Evolutionary conservation across 2,888 invertebrate species (phyloP), one percentile per base, ranked within the genome.

Genomic region (Papilio demoleus): DNA sequence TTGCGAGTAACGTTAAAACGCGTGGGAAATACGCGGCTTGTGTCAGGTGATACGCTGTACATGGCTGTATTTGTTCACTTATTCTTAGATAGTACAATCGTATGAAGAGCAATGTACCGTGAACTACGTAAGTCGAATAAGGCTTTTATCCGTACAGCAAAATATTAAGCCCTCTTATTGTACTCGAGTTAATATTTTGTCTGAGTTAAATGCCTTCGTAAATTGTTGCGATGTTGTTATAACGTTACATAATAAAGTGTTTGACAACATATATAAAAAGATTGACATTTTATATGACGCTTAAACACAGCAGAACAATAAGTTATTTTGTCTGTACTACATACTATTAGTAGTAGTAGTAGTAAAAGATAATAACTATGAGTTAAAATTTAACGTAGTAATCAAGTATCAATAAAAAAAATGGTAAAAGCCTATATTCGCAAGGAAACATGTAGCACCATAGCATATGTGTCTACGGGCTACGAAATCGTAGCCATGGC

Each of bases 11-110:
- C 76, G 80, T 72, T 79, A 75, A 79, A 81, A 75, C 78, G 83
- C 84, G 88, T 88, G 90, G 84, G 90, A 90, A 86, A 76, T 69
- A 75, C 75, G 73, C 75, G 73, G 73, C 72, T 71, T 69, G 73
- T 75, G 77, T 67, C 91, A 90, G 87, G 88, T 90, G 88, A 82
- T 80, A 78, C 76, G 70, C 50, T 45, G 11, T 45, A 45, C 22
- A 78, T 83, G 81, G 84, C 81, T 83, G 84, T 86, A 86, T 87
- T 87, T 85, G 81, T 82, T 81, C 81, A 81, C 81, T 76, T 74
- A 72, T 75, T 74, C 76, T 80, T 76, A 78, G 76, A 72, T 74
- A 77, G 74, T 73, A 75, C 79, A 80, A 80, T 79, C 79, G 81
- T 77, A 76, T 83, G 77, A 77, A 73, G 77, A 76, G 76, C 79